phyloP scores from a whole-genome alignment of 1,140 invertebrate species.

The Procambarus virginalis region DNA sequence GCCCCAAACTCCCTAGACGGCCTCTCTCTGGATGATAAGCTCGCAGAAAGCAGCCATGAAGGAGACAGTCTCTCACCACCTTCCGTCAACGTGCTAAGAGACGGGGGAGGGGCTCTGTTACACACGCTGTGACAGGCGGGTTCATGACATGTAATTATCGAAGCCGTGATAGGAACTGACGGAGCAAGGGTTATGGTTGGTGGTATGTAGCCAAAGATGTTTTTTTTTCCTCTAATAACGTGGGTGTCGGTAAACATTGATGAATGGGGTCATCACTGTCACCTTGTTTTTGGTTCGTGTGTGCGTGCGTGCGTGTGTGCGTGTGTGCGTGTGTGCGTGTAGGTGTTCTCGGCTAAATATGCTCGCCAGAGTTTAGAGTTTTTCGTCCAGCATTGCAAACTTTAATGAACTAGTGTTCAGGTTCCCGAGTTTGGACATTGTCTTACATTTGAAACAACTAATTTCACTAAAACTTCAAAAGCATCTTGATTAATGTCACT shows the following conservation, averaged over 20 bases:
- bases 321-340: neutral
- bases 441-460: too few species aligned
- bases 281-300: neutral
- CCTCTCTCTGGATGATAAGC: too few species aligned
- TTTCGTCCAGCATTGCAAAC: too few species aligned
- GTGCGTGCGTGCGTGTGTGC: neutral
- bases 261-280: neutral
- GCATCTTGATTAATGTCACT: too few species aligned
- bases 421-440: too few species aligned
- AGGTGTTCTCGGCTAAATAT: neutral
- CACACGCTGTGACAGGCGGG: neutral
- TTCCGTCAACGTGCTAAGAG: neutral
- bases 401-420: too few species aligned
- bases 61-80: neutral
- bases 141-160: constrained; percentile 6
- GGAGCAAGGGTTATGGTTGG: neutral
- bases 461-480: too few species aligned
- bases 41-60: neutral
- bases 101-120: neutral
- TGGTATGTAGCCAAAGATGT: neutral
- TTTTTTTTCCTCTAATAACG: neutral
- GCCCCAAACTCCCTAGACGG: too few species aligned
- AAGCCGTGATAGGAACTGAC: neutral
- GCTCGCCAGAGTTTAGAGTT: too few species aligned
- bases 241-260: neutral